These are phyloP conservation scores for Spinus pinus DNA, from an alignment of 2,797 vertebrate species.

Conservation along the genomic window DNA sequence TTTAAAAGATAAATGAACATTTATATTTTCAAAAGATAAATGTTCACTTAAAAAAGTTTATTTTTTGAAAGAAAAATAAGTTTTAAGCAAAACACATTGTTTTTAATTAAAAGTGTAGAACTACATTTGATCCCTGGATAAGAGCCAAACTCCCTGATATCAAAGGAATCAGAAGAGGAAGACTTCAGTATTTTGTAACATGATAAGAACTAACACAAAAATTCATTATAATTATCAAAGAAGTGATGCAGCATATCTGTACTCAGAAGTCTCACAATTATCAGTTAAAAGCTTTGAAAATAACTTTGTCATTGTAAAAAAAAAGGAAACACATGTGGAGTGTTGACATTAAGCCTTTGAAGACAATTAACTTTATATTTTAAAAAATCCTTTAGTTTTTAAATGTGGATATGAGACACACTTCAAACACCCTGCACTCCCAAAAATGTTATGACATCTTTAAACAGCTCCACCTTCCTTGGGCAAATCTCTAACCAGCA, in stretches of 20 bases:
- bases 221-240: not conserved
- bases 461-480: not conserved
- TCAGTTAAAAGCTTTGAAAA: not conserved
- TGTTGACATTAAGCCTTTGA: not conserved
- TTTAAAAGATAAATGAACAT: not conserved
- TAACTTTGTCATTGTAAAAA: not conserved
- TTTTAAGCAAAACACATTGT: not conserved
- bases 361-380: not conserved
- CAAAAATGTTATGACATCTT: not conserved
- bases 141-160: not conserved
- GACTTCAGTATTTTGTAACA: not conserved
- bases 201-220: not conserved
- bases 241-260: not conserved
- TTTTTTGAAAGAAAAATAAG: not conserved
- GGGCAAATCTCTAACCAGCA: not conserved
- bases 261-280: not conserved
- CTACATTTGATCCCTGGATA: rapidly evolving
- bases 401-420: not conserved
- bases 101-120: not conserved
- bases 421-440: not conserved
- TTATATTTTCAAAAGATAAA: no score
- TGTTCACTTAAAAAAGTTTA: no score
- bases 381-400: rapidly evolving
- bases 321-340: not conserved
- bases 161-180: not conserved